These are phyloP conservation scores for Latrodectus hesperus DNA, from an alignment of 2,888 invertebrate species.

Conservation along the genomic window DNA sequence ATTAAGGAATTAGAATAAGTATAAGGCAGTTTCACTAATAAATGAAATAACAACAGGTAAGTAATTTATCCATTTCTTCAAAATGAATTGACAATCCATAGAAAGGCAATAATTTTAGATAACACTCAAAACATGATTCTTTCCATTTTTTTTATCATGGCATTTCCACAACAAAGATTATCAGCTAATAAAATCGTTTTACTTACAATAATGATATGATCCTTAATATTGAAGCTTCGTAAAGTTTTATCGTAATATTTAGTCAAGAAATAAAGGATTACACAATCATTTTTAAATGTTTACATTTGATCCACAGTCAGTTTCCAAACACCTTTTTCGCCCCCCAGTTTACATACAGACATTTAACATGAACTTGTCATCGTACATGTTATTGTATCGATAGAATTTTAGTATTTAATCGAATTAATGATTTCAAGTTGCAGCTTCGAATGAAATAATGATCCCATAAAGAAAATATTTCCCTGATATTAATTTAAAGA, in stretches of 20 bases:
- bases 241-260: background rate
- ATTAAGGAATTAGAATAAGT: background rate
- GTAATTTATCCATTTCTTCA: too few species aligned
- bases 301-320: slow-evolving; percentile 42
- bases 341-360: slow-evolving; percentile 60
- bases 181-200: background rate
- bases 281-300: slow-evolving; percentile 43
- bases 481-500: too few species aligned
- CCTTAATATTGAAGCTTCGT: background rate
- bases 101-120: background rate
- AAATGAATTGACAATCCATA: too few species aligned
- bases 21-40: too few species aligned
- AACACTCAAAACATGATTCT: slow-evolving; percentile 18
- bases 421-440: background rate
- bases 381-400: slow-evolving; percentile 19
- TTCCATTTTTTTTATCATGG: slow-evolving; percentile 16
- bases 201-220: background rate
- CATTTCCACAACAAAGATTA: slow-evolving; percentile 58
- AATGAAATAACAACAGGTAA: too few species aligned
- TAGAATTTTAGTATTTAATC: background rate
- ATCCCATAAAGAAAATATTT: too few species aligned
- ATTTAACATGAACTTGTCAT: slow-evolving; percentile 64
- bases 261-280: slow-evolving; percentile 9
- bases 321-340: slow-evolving; percentile 28
- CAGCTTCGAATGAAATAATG: too few species aligned